Percentiles rank a stretch among this genome's conserved stretches.
Evolutionary conservation across 1,140 invertebrate genomes (phyloP).

Genomic region (Thaumatotibia leucotreta): DNA sequence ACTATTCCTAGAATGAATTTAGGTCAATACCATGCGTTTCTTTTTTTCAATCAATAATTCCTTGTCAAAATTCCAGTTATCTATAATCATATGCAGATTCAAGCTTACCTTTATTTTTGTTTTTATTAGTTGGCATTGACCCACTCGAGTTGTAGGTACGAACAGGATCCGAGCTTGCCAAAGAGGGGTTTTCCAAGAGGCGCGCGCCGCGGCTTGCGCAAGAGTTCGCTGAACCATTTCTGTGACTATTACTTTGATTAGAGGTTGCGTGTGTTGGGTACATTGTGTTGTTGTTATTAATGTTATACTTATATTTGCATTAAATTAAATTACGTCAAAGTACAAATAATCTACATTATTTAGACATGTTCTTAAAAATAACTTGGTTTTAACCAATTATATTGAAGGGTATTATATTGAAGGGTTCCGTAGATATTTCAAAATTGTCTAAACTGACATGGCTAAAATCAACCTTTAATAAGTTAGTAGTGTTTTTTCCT

Average conservation of each 20-base stretch:
- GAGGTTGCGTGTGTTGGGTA: slow-evolving; percentile 18
- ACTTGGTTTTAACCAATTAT: no score
- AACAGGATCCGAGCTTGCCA: slow-evolving; percentile 41
- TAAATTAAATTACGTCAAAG: no score
- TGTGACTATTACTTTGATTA: slow-evolving; percentile 35
- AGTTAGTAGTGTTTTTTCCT: no score
- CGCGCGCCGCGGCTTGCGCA: slow-evolving; percentile 52
- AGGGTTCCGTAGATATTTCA: no score
- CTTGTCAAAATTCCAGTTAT: background rate
- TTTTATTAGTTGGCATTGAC: slow-evolving; percentile 9
- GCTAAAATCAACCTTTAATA: no score
- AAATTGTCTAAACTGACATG: no score
- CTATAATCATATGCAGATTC: background rate
- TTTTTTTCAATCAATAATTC: background rate
- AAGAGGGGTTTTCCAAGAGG: slow-evolving; percentile 61
- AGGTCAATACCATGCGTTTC: background rate
- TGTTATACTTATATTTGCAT: no score
- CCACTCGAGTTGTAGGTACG: background rate
- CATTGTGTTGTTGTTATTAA: slow-evolving; percentile 21
- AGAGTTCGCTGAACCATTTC: slow-evolving; percentile 67
- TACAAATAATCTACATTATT: no score
- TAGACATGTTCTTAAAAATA: no score
- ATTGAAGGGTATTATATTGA: no score
- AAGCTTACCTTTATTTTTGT: background rate
- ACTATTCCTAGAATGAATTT: background rate